Percentiles rank a stretch among this genome's conserved stretches.
These are phyloP conservation scores for Synergus laeviventris DNA, from an alignment of 2,888 invertebrate genomes.

Conservation along the genomic window DNA sequence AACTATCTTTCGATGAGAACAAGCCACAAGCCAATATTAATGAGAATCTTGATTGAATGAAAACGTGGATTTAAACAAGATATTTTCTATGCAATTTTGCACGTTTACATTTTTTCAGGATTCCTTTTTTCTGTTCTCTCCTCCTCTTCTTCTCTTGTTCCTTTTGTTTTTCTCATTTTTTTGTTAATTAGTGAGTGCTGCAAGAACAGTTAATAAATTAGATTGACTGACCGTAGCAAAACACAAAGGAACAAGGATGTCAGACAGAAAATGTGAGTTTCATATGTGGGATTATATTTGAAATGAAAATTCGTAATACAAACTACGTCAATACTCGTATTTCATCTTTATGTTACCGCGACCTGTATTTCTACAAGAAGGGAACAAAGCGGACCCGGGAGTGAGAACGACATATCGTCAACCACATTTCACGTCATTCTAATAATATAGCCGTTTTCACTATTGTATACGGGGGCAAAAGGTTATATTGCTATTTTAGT, in stretches of 20 bases:
- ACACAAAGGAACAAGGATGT: background rate
- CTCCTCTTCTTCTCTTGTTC: too few relatives aligned
- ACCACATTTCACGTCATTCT: slow-evolving; percentile 22
- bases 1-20: too few relatives aligned
- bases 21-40: too few relatives aligned
- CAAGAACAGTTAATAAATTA: background rate
- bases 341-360: slow-evolving; percentile 24
- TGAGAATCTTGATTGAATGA: too few relatives aligned
- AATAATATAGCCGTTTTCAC: slow-evolving; percentile 13
- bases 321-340: slow-evolving; percentile 27
- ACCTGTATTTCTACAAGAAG: slow-evolving; percentile 1
- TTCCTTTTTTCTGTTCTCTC: too few relatives aligned
- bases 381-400: slow-evolving; percentile 16
- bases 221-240: background rate
- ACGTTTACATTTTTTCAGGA: too few relatives aligned
- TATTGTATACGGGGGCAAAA: background rate
- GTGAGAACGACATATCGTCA: slow-evolving; percentile 22
- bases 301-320: slow-evolving; percentile 33
- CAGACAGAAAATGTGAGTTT: background rate
- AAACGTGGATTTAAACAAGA: too few relatives aligned
- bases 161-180: background rate
- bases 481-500: slow-evolving; percentile 8
- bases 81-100: too few relatives aligned
- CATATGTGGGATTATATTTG: slow-evolving; percentile 12
- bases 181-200: background rate